Percentiles rank a stretch among this genome's conserved stretches.
Conservation (phyloP, 2,797 vertebrate species). For the Mormyrus proboscirostris region DNA sequence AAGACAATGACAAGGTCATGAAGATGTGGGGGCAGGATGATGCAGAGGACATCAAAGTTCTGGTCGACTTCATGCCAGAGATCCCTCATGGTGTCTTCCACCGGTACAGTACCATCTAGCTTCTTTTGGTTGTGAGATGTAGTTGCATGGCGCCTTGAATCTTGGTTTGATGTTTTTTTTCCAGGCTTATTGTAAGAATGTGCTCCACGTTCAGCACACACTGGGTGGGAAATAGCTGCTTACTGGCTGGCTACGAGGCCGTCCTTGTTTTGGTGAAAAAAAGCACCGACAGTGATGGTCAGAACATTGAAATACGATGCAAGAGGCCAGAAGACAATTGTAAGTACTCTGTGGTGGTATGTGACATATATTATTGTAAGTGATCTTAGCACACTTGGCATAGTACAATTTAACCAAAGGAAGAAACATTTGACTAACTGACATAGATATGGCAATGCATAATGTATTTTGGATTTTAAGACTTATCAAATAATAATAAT, state of each 20-base stretch:
- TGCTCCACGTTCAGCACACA: slow-evolving; percentile 55
- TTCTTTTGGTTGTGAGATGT: neutral
- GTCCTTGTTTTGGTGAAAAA: slow-evolving; percentile 57
- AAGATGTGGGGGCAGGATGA: slow-evolving; percentile 60
- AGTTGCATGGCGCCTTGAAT: neutral
- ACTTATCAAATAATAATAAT: neutral
- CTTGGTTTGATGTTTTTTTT: slow-evolving; percentile 6
- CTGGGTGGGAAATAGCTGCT: slow-evolving; percentile 57
- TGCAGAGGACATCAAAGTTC: slow-evolving; percentile 52
- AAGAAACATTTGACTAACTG: neutral
- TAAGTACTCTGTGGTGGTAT: slow-evolving; percentile 29
- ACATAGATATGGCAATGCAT: neutral
- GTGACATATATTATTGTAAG: neutral
- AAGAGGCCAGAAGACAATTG: slow-evolving; percentile 46
- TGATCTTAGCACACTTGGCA: slow-evolving; percentile 39
- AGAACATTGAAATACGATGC: slow-evolving; percentile 57
- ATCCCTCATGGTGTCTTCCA: slow-evolving; percentile 65
- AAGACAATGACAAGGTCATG: slow-evolving; percentile 46
- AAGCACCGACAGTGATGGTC: slow-evolving; percentile 47
- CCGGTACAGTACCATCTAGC: slow-evolving; percentile 50
- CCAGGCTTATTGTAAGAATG: slow-evolving; percentile 57
- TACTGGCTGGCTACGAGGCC: slow-evolving; percentile 51
- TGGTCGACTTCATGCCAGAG: slow-evolving; percentile 57
- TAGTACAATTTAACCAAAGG: neutral
- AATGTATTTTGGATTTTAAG: neutral